Evolutionary conservation across 2,797 vertebrate genomes (phyloP), one percentile per base, ranked within the genome.

Genomic region (Sebastolobus altivelis): DNA sequence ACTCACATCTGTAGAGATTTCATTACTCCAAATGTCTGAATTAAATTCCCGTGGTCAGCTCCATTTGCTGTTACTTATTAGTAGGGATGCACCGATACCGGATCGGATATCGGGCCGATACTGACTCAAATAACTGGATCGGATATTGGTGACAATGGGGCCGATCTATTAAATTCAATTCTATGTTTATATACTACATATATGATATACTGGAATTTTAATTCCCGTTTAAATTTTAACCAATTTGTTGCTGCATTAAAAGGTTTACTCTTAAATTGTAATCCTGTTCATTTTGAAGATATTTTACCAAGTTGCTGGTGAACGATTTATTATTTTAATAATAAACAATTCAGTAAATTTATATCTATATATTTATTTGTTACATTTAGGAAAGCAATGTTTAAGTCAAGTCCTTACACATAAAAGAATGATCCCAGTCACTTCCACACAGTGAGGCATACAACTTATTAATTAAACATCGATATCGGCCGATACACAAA

Each of bases 61-160:
- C 71, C 35, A 67, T 80, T 88, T 78, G 77, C 77, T 66, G 73
- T 66, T 35, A 18, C 85, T 82, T 91, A 89, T 92, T 87, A 89
- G 62, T 49, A 0, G 46, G 18, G 18, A 49, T 49, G 18, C 18
- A 49, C 1, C 46, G 4, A 20, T 49, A 49, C 18, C 46, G 8
- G 46, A 49, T 49, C 8, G 8, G 46, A 49, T 49, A 49, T 31
- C 31, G 5, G 31, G 31, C 31, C 31, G 31, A 31, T 20, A 49
- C 46, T 20, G 18, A 4, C 18, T n/a, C 18, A 49, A 49, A 49
- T 20, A 49, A 9, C 46, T 49, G 46, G 18, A 49, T 3, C 16
- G 8, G 18, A 49, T 49, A 49, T 49, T 18, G 46, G 18, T 49
- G 46, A 49, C 18, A 8, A 49, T 49, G 18, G 46, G 46, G 46